Percentiles rank a stretch among this genome's conserved stretches.
These are phyloP conservation scores for Notarius lentiginosus DNA, from an alignment of 2,113 vertebrate species.

Conservation along the genomic window DNA sequence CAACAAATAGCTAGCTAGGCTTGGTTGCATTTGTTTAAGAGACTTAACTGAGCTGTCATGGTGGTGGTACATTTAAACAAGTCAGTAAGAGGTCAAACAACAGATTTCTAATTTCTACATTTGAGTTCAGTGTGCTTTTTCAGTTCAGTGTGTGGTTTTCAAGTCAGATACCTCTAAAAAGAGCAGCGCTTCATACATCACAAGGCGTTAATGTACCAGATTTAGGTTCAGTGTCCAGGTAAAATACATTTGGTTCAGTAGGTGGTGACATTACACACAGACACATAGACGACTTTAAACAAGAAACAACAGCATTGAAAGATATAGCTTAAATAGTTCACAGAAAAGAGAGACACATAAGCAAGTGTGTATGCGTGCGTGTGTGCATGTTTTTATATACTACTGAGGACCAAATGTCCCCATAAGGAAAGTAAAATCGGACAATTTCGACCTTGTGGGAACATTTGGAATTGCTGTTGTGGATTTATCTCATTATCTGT, in stretches of 20 bases:
- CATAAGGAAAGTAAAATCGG: too few relatives aligned
- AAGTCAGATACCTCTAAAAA: background rate
- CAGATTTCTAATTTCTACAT: background rate
- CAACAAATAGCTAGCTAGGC: constrained; percentile 78
- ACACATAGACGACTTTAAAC: background rate
- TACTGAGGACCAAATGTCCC: too few relatives aligned
- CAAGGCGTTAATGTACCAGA: too few relatives aligned
- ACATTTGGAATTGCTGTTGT: too few relatives aligned
- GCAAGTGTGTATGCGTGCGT: background rate
- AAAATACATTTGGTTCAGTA: background rate
- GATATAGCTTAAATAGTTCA: background rate
- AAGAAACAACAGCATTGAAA: background rate
- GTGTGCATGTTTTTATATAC: too few relatives aligned
- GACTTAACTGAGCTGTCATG: constrained; percentile 72
- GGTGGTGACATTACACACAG: background rate
- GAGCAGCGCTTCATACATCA: background rate
- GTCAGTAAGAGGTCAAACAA: constrained; percentile 2
- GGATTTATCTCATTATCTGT: too few relatives aligned
- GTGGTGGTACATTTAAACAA: constrained; percentile 13
- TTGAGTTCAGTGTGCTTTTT: background rate
- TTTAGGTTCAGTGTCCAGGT: background rate
- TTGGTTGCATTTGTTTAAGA: constrained; percentile 84
- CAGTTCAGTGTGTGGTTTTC: background rate
- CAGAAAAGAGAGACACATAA: background rate
- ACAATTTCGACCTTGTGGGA: too few relatives aligned